Evolutionary conservation across 2,797 vertebrate species (phyloP), one percentile per base, ranked within the genome.

Genomic region (Calcarius lapponicus): DNA sequence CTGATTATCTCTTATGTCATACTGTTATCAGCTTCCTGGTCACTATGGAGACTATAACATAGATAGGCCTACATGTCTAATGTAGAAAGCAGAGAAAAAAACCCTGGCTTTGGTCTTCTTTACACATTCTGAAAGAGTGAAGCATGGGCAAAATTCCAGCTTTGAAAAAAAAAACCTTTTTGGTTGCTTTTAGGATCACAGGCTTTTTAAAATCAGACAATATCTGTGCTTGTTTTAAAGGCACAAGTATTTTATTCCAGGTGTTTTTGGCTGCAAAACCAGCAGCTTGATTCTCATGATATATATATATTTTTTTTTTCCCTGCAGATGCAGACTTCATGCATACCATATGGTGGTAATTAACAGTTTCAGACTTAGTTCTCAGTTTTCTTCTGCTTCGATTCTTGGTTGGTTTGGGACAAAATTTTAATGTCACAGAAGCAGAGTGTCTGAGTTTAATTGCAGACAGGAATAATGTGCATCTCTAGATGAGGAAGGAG

Each of bases 341-440:
- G 61, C 53, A 17, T 84, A 80, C 80, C 94, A 96, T 96, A 94
- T 96, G 93, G 95, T 91, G 89, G 73, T 93, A 96, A 91, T 94
- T 92, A 95, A 92, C 91, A 95, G 91, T 95, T 96, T 94, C 90
- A 91, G 80, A 82, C 82, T 91, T 84, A 45, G 12, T 72, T 93
- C 66, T 89, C 80, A 70, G 70, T 86, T 89, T 90, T 83, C 80
- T 43, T 48, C 85, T 95, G 32, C 91, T 87, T 94, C 25, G 0
- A 51, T 94, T 96, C 60, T 88, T 94, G 64, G 57, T 93, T 91
- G 78, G 67, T 88, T 88, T 84, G 64, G 75, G 81, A 94, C 90
- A 83, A 83, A 95, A 91, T 82, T 92, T 90, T 95, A 92, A 93
- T 95, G 62, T 88, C 69, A 94, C 72, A 66, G 83, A 67, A 92